Percentiles rank a stretch among this genome's conserved stretches.
Evolutionary conservation across 2,797 vertebrate genomes (phyloP).

Genomic region (Menidia menidia): DNA sequence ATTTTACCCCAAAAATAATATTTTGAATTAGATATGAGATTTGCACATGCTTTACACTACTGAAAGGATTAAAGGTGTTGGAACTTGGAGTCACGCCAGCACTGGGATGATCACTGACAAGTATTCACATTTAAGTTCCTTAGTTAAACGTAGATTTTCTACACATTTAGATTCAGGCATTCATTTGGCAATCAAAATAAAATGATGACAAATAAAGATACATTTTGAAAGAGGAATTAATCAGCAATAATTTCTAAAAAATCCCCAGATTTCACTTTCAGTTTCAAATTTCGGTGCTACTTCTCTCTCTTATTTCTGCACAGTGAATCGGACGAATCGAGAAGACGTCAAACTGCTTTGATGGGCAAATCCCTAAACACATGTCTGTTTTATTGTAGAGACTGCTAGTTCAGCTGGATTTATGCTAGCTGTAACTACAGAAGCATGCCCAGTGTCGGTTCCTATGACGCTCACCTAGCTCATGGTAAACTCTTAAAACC

Average conservation of each 20-base stretch:
- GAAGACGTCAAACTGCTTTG: no score
- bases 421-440: not conserved
- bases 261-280: no score
- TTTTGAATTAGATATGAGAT: fast-evolving
- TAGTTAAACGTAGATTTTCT: no score
- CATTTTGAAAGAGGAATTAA: no score
- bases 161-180: no score
- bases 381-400: not conserved
- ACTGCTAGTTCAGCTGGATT: not conserved
- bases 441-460: not conserved
- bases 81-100: not conserved
- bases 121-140: not conserved
- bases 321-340: no score
- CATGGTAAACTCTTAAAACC: conserved; percentile 14
- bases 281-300: no score
- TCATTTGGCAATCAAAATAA: no score
- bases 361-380: no score
- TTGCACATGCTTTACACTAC: not conserved
- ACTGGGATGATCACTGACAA: not conserved
- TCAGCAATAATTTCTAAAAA: no score
- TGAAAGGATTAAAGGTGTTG: fast-evolving
- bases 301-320: no score
- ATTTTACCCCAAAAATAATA: not conserved
- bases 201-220: no score
- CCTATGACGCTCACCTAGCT: not conserved